A percentile compares a stretch with the other conserved stretches of the same genome.
These are phyloP conservation scores for Noctilio leporinus DNA, from an alignment of 2,113 vertebrate species.

Conservation along the genomic window DNA sequence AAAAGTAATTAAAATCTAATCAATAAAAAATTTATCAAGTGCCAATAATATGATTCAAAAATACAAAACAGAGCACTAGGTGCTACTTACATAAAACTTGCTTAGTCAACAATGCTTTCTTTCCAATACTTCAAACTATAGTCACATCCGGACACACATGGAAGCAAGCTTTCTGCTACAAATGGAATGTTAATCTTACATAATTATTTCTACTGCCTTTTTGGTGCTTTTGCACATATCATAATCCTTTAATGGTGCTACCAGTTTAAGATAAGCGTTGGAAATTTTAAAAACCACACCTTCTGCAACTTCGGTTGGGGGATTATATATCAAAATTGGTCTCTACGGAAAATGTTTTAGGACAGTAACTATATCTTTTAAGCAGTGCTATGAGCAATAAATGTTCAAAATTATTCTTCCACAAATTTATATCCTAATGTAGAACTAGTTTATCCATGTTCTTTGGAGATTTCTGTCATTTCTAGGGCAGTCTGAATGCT, in stretches of 20 bases:
- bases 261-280: neutral
- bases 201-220: neutral
- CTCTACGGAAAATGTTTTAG: slow-evolving; percentile 21
- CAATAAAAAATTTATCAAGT: neutral
- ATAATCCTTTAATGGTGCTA: neutral
- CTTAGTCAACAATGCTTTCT: neutral
- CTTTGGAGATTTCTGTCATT: neutral
- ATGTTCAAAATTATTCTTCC: slow-evolving; percentile 60
- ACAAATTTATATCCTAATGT: neutral
- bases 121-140: neutral
- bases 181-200: neutral
- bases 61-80: neutral
- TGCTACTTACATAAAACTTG: neutral
- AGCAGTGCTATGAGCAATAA: slow-evolving; percentile 42
- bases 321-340: slow-evolving; percentile 47
- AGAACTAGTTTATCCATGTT: neutral
- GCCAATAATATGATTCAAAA: neutral
- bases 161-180: neutral
- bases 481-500: slow-evolving; percentile 6
- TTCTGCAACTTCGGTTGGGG: neutral
- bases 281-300: slow-evolving; percentile 29
- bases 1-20: neutral
- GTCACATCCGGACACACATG: neutral
- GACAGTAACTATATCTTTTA: slow-evolving; percentile 56
- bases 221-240: neutral